Evolutionary conservation across 1,140 invertebrate species (phyloP), one percentile per base, ranked within the genome.

Genomic region (Drosophila nigrodunni): DNA sequence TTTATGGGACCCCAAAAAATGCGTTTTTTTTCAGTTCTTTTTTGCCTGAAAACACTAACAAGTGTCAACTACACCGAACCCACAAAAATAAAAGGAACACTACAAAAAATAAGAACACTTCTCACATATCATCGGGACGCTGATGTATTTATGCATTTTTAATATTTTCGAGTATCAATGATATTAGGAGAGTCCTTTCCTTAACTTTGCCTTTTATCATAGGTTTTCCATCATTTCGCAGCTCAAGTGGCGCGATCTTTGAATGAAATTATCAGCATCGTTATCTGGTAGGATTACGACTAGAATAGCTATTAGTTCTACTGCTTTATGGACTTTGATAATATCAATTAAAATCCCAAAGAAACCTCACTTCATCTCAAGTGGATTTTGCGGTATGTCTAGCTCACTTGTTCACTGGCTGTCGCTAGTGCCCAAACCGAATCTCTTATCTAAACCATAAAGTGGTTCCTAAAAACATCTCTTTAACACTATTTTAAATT

Each of bases 131-230:
- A 88, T 43, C 55, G 44, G 6, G 25, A 25, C 64, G 77, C 59
- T 87, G 83, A 87, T 74, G 77, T 80, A 87, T 87, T 87, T 87
- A 87, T 87, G 83, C 69, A 80, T 83, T 88, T 87, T 87, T 87
- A 87, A 87, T 87, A 88, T 88, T 89, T 30, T 74, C 59, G 54
- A 58, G 52, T 49, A 72, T 13, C 25, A 30, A 30, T 5, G 25
- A 6, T 30, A 30, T 30, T 30, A 30, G 4, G 25, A 30, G 25
- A 30, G 25, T 30, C 25, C 25, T 30, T 30, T 6, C 25, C 25
- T 4, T 30, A 30, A 30, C 25, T 30, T 30, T 30, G 25, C 2
- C 2, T 30, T 30, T 30, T 30, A 30, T 30, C 25, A 5, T 30
- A 30, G 46, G 70, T 77, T 69, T 70, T 54, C 41, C 50, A 68